Percentiles rank a stretch among this genome's conserved stretches.
Evolutionary conservation across 2,888 invertebrate species (phyloP).

Genomic region (Piscicola geometra): DNA sequence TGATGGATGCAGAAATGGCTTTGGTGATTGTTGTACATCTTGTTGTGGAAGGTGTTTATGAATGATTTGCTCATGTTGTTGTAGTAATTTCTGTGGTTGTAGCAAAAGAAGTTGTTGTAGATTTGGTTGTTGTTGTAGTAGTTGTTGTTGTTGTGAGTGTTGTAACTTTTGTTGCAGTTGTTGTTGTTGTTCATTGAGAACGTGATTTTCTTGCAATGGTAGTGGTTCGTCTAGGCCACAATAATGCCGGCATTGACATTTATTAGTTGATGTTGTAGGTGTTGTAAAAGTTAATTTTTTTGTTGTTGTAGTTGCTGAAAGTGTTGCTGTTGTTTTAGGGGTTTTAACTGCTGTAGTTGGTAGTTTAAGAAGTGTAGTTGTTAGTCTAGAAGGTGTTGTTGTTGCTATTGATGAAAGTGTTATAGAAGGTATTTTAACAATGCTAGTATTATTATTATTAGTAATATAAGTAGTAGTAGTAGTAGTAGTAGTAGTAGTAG

Average conservation of each 20-base stretch:
- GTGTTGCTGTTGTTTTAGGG: background rate
- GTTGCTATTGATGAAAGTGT: too few relatives aligned
- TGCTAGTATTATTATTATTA: too few relatives aligned
- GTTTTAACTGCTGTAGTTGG: background rate
- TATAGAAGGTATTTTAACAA: too few relatives aligned
- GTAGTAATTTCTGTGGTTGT: background rate
- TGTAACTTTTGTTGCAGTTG: background rate
- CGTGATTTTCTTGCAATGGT: background rate
- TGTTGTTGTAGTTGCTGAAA: background rate
- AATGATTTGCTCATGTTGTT: background rate
- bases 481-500: conserved; percentile 6
- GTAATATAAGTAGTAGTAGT: too few relatives aligned
- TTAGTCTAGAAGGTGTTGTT: background rate
- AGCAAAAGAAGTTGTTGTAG: background rate
- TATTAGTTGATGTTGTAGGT: background rate
- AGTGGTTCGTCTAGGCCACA: background rate
- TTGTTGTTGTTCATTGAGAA: background rate
- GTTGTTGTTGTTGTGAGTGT: background rate
- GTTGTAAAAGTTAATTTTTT: background rate
- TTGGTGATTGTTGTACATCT: too few relatives aligned
- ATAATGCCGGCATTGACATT: background rate
- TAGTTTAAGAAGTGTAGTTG: background rate
- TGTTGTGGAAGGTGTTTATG: background rate
- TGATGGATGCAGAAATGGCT: too few relatives aligned
- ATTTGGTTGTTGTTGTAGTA: background rate